Percentiles rank a stretch among this genome's conserved stretches.
Evolutionary conservation across 2,113 vertebrate species (phyloP).

Genomic region (Bujurquina vittata): DNA sequence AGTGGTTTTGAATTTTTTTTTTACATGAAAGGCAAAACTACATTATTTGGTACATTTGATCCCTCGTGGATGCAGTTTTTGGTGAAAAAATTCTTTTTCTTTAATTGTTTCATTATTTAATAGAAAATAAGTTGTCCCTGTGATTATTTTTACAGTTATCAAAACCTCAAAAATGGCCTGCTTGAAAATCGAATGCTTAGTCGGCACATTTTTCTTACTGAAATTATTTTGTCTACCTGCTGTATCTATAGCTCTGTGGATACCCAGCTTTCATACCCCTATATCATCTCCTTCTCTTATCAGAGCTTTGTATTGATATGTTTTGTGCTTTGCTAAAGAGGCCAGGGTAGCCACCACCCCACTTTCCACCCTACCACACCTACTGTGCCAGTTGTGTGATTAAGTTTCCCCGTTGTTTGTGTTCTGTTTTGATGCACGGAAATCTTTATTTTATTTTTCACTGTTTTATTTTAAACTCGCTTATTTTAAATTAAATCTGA

Average conservation of each 20-base stretch:
- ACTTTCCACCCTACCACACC: background rate
- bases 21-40: too few relatives aligned
- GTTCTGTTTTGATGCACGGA: conserved; percentile 44
- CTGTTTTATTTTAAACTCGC: background rate
- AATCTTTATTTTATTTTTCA: conserved; percentile 23
- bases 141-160: background rate
- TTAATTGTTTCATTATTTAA: too few relatives aligned
- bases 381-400: conserved; percentile 6
- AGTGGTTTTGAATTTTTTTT: too few relatives aligned
- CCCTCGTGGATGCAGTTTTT: too few relatives aligned
- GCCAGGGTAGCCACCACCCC: background rate
- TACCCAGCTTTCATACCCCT: background rate
- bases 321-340: conserved; percentile 9
- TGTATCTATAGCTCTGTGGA: background rate
- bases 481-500: conserved; percentile 1
- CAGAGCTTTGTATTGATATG: background rate
- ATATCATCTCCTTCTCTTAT: background rate
- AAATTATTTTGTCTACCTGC: conserved; percentile 56
- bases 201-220: background rate
- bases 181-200: background rate
- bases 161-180: background rate
- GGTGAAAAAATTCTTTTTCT: too few relatives aligned
- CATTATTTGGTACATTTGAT: too few relatives aligned
- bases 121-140: background rate
- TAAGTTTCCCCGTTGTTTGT: conserved; percentile 2